Base-by-base conservation (phyloP, 2,797 vertebrate genomes). In the Myripristis jacobus region DNA sequence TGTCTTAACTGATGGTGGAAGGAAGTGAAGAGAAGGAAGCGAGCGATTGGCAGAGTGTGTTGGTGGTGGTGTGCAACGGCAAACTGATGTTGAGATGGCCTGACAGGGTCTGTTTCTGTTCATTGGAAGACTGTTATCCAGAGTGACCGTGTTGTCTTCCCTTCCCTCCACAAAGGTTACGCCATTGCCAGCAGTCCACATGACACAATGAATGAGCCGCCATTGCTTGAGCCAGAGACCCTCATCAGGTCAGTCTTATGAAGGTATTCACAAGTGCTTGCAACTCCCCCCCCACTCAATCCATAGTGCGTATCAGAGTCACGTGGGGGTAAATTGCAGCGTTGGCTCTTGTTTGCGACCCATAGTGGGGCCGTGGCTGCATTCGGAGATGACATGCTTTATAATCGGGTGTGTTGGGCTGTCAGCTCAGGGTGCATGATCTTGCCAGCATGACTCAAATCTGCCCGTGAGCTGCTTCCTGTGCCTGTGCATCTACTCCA, bases 401-500 rank as follows among this genome's bases (percentile, higher is more conserved):
- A 84, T 91, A 93, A 93, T 91, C 78, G 89, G 88, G 87, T 88
- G 88, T 74, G 91, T 90, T 89, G 81, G 78, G 84, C 90, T 92
- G 91, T 93, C 90, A 90, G 89, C 87, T 90, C 84, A 80, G 91
- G 89, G 90, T 88, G 89, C 89, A 88, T 90, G 90, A 92, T 94
- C 92, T 92, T 92, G 92, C 93, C 92, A 92, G 90, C 91, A 91
- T 94, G 92, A 94, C 92, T 95, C 92, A 93, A 93, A 91, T 92
- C 87, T 93, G 93, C 93, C 91, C 90, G 86, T 92, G 89, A 93
- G 91, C 92, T 81, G 85, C 90, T 90, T 88, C 90, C 89, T 87
- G 86, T 83, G 88, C 90, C 88, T 90, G 88, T 88, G 91, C 89
- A 90, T 92, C 88, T 90, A 89, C 89, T 89, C 86, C 87, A 87